phyloP scores from a whole-genome alignment of 2,888 invertebrate genomes.

The Trachelus stipa region DNA sequence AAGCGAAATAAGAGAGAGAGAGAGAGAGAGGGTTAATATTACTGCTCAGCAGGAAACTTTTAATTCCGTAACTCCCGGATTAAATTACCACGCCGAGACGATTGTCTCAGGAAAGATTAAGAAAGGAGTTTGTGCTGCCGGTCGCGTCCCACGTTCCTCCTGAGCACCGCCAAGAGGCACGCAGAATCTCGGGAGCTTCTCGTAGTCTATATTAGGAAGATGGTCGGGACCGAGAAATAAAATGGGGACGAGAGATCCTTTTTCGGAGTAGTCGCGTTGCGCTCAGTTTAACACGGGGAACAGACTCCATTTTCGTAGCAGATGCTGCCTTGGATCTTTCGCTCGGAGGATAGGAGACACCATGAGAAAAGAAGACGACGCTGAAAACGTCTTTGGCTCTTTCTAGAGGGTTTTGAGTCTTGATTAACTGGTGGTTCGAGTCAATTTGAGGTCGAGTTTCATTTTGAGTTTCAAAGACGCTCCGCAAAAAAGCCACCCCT shows the following conservation, averaged over 20 bases:
- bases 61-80: slow-evolving; percentile 64
- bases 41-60: slow-evolving; percentile 61
- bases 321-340: slow-evolving; percentile 37
- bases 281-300: slow-evolving; percentile 20
- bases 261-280: slow-evolving; percentile 13
- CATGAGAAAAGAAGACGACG: slow-evolving; percentile 14
- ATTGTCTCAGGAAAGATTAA: slow-evolving; percentile 63
- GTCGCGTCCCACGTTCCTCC: slow-evolving; percentile 22
- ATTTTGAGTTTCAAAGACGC: neutral
- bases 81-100: slow-evolving; percentile 63
- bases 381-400: neutral
- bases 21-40: slow-evolving; percentile 25
- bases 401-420: slow-evolving; percentile 43
- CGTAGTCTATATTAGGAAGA: neutral
- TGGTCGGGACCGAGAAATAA: neutral
- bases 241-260: slow-evolving; percentile 27
- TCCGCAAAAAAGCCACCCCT: too few species aligned
- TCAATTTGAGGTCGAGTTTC: slow-evolving; percentile 52
- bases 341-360: slow-evolving; percentile 30
- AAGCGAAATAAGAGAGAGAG: slow-evolving; percentile 23
- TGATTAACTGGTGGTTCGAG: slow-evolving; percentile 56
- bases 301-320: slow-evolving; percentile 39
- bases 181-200: neutral
- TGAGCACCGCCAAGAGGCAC: slow-evolving; percentile 1
- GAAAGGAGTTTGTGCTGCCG: slow-evolving; percentile 41